phyloP scores from a whole-genome alignment of 2,113 vertebrate genomes.

The Bos taurus region ARS-UCD2.0 NC_037336.1:95769001-95769500 shows the following conservation, averaged over 20 bases:
- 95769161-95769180: background rate
- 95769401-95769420: background rate
- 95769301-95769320: background rate
- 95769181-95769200: background rate
- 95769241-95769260: background rate
- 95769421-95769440: background rate
- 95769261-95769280: background rate
- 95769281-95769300: background rate
- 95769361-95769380: background rate
- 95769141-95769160: background rate
- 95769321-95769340: background rate
- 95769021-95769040: background rate
- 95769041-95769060: background rate
- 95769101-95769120: background rate
- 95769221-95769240: background rate
- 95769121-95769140: background rate
- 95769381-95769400: background rate
- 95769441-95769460: background rate
- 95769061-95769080: accelerated
- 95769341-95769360: background rate
- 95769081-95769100: background rate
- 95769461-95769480: background rate
- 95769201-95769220: background rate
- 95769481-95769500: background rate
- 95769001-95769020: background rate